Percentiles rank a stretch among this genome's conserved stretches.
Conservation (phyloP, 2,888 invertebrate species). For the Prosopocoilus inquinatus region DNA sequence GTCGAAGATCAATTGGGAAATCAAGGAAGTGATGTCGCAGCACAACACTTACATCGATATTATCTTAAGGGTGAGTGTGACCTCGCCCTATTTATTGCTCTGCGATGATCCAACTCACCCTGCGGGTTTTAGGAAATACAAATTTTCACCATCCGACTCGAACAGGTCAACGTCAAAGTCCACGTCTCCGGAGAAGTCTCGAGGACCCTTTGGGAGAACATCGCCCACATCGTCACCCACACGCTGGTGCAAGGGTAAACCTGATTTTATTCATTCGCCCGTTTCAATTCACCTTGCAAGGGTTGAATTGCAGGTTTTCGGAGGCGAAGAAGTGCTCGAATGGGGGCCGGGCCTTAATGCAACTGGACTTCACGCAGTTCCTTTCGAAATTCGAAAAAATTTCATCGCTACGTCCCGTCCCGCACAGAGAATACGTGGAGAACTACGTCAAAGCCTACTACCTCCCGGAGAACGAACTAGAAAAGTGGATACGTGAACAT, state of each 20-base stretch:
- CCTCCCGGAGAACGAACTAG: slow-evolving; percentile 81
- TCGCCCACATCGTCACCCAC: slow-evolving; percentile 81
- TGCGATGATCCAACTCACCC: not conserved
- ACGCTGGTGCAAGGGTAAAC: slow-evolving; percentile 87
- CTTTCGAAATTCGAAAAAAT: slow-evolving; percentile 87
- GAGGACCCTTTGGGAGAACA: slow-evolving; percentile 80
- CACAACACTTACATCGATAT: slow-evolving; percentile 88
- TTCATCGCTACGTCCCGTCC: slow-evolving; percentile 78
- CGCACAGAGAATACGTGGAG: slow-evolving; percentile 89
- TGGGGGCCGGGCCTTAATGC: slow-evolving; percentile 96
- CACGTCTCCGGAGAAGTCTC: slow-evolving; percentile 69
- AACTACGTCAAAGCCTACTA: slow-evolving; percentile 96
- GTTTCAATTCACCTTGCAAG: not conserved
- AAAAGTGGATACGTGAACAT: slow-evolving; percentile 85
- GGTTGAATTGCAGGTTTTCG: slow-evolving; percentile 62
- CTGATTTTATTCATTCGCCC: not conserved
- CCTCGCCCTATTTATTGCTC: not conserved
- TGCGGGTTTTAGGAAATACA: slow-evolving; percentile 62
- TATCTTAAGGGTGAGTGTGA: slow-evolving; percentile 59
- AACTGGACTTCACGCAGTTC: slow-evolving; percentile 94
- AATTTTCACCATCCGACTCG: slow-evolving; percentile 74
- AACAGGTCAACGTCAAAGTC: slow-evolving; percentile 68
- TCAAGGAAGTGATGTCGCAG: slow-evolving; percentile 92
- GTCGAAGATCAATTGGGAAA: slow-evolving; percentile 92
- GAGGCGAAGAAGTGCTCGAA: slow-evolving; percentile 92